These are phyloP conservation scores for Apotomis capreana DNA, from an alignment of 2,888 invertebrate genomes.

Conservation along the genomic window DNA sequence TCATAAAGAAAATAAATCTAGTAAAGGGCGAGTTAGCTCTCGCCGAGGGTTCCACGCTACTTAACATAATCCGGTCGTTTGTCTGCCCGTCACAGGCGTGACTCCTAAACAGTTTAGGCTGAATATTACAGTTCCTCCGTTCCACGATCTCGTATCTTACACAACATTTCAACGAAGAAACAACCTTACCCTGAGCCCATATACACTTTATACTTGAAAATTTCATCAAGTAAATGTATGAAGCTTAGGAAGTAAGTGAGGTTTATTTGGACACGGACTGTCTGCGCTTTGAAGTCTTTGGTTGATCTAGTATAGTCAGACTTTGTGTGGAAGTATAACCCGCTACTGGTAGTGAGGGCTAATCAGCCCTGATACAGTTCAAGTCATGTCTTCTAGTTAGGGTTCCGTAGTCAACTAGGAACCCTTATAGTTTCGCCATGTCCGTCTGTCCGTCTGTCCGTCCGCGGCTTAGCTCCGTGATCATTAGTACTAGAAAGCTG, in stretches of 20 bases:
- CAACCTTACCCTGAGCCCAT: neutral
- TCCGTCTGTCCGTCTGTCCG: too few species aligned
- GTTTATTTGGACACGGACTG: neutral
- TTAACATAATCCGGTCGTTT: constrained; percentile 39
- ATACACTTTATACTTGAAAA: neutral
- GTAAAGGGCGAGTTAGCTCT: constrained; percentile 25
- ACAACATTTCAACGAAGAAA: neutral
- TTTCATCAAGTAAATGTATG: neutral
- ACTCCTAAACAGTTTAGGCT: constrained; percentile 38
- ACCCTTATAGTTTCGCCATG: too few species aligned
- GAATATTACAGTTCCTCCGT: constrained; percentile 11
- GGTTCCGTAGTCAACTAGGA: too few species aligned
- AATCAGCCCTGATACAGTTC: too few species aligned
- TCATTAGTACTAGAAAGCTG: too few species aligned
- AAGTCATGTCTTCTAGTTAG: too few species aligned
- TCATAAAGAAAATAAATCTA: constrained; percentile 37
- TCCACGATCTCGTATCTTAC: constrained; percentile 1
- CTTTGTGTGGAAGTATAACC: too few species aligned
- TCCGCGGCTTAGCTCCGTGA: too few species aligned
- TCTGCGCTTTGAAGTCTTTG: constrained; percentile 8
- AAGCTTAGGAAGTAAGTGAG: neutral
- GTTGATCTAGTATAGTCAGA: neutral
- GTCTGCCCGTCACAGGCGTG: constrained; percentile 36
- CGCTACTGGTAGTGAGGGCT: too few species aligned
- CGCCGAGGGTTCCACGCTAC: constrained; percentile 23